phyloP scores from a whole-genome alignment of 2,797 vertebrate species.

The Mallotus villosus region DNA sequence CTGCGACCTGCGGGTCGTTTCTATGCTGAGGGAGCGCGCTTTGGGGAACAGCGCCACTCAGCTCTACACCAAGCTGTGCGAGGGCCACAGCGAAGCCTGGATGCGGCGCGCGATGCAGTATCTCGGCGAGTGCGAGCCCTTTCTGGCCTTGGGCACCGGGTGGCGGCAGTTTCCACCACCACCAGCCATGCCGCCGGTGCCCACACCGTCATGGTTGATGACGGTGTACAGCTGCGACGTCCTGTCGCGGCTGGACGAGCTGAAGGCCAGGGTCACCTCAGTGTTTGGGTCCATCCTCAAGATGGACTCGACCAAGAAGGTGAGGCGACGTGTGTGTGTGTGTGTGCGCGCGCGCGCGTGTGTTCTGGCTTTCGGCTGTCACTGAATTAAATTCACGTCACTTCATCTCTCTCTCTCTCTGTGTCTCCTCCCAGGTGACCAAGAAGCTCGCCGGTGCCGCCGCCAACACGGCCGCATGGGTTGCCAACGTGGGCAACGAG shows the following conservation, averaged over 20 bases:
- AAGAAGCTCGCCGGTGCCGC: neutral
- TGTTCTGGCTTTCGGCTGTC: too few relatives aligned
- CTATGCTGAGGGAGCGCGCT: conserved; percentile 9
- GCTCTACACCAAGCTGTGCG: neutral
- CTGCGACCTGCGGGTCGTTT: conserved; percentile 1
- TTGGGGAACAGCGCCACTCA: conserved; percentile 12
- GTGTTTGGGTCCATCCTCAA: neutral
- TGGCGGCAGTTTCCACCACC: neutral
- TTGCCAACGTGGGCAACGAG: neutral
- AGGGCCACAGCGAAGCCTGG: conserved; percentile 3
- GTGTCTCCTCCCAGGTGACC: neutral
- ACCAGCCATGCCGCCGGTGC: neutral
- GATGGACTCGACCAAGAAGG: neutral
- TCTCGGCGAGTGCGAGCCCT: neutral
- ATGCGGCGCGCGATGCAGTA: neutral
- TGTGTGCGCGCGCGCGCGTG: too few relatives aligned
- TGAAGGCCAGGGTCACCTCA: conserved; percentile 1
- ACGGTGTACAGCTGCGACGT: neutral
- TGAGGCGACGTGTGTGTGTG: too few relatives aligned
- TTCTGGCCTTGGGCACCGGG: neutral
- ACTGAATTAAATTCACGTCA: too few relatives aligned
- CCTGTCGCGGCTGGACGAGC: neutral
- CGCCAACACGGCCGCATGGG: neutral
- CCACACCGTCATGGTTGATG: neutral
- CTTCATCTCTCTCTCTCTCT: neutral